Conservation (phyloP, 2,113 vertebrate species). For the Rhinoptilus africanus region DNA sequence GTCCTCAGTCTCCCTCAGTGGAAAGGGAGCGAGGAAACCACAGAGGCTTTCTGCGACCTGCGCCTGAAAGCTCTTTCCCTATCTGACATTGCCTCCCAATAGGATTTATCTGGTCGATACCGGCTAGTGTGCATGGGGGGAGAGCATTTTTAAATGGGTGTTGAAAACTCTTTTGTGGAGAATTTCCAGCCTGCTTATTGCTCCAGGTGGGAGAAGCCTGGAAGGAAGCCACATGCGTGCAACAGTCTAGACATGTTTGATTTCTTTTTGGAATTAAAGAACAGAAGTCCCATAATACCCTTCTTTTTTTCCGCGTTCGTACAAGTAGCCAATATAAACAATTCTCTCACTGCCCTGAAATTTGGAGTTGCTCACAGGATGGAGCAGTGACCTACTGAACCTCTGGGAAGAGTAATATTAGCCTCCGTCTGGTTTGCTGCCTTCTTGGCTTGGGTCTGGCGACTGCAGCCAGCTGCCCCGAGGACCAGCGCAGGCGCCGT, state of each 20-base stretch:
- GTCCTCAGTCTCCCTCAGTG: not conserved
- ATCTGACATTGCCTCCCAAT: not conserved
- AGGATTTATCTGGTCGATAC: not conserved
- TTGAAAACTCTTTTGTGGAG: slow-evolving; percentile 45
- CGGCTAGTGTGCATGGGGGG: not conserved
- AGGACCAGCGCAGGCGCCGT: not conserved
- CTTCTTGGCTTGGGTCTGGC: not conserved
- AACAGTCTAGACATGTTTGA: slow-evolving; percentile 60
- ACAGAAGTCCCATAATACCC: slow-evolving; percentile 59
- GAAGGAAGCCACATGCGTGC: slow-evolving; percentile 54
- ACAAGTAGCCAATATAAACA: slow-evolving; percentile 67
- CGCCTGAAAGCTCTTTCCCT: not conserved
- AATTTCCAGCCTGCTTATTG: slow-evolving; percentile 46
- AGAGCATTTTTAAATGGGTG: slow-evolving; percentile 12
- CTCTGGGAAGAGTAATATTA: slow-evolving; percentile 43
- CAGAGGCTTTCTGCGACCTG: not conserved
- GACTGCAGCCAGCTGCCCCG: not conserved
- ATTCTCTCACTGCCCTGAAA: slow-evolving; percentile 68
- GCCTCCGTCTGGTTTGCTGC: slow-evolving; percentile 33
- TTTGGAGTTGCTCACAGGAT: slow-evolving; percentile 42
- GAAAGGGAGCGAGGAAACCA: not conserved
- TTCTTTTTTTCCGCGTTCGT: not conserved
- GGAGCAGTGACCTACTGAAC: slow-evolving; percentile 52
- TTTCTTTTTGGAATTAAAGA: slow-evolving; percentile 58
- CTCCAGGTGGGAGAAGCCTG: slow-evolving; percentile 66